A percentile compares a stretch with the other conserved stretches of the same genome.
phyloP scores from a whole-genome alignment of 2,797 vertebrate species.

The Diceros bicornis region DNA sequence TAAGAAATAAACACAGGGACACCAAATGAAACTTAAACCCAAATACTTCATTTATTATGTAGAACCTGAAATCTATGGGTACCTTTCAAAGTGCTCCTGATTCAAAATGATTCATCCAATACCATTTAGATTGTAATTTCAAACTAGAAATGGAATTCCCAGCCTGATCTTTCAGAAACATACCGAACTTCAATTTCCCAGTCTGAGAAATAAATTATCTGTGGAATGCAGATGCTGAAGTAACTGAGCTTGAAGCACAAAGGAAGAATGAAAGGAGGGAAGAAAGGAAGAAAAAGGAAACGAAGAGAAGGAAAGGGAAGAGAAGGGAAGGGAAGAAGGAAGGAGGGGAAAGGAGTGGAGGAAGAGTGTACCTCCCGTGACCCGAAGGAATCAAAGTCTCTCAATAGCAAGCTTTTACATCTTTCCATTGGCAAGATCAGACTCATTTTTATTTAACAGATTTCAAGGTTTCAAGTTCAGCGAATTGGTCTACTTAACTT shows the following conservation, averaged over 20 bases:
- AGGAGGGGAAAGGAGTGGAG: too few species aligned
- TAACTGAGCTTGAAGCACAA: not conserved
- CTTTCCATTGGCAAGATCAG: conserved; percentile 25
- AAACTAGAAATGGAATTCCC: conserved; percentile 33
- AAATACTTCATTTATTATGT: conserved; percentile 18
- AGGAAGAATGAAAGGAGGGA: not conserved
- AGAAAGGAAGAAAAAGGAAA: not conserved
- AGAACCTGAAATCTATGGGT: not conserved
- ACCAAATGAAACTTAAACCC: conserved; percentile 14
- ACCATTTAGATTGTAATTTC: conserved; percentile 3
- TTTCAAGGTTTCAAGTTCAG: conserved; percentile 59
- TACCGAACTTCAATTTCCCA: not conserved
- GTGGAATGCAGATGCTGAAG: not conserved
- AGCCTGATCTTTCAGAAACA: conserved; percentile 20
- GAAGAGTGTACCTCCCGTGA: not conserved
- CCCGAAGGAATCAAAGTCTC: not conserved
- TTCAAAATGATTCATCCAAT: not conserved
- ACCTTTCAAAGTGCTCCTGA: not conserved
- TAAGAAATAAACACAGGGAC: conserved; percentile 41
- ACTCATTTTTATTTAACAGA: conserved; percentile 24
- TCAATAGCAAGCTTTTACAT: not conserved
- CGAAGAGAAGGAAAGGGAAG: not conserved
- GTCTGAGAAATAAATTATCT: conserved; percentile 31
- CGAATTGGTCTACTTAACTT: conserved; percentile 51
- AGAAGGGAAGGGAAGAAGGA: not conserved